Base-by-base conservation (phyloP, 2,113 vertebrate genomes). In the Herpailurus yagouaroundi region DNA sequence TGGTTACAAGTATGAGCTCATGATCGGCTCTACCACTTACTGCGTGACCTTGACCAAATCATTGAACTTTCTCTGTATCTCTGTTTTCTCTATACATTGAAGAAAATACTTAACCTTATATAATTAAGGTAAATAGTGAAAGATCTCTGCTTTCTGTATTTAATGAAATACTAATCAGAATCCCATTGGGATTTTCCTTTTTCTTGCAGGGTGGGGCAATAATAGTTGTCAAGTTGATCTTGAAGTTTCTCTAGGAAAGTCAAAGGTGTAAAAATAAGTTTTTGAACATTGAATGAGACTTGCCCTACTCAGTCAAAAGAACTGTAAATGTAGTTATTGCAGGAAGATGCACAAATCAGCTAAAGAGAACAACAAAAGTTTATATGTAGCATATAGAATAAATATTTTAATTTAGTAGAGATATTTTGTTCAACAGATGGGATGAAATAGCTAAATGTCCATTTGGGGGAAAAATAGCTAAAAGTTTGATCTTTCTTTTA, bases 131-230 rank as follows among this genome's bases (percentile, higher is more conserved):
- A 92, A 95, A 79, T 76, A 41, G 4, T 68, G 81, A 71, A 87
- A 66, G 41, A 71, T 82, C 33, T 57, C 38, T 68, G 41, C 14
- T 91, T 83, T 84, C 10, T 89, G 18, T 71, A 63, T 60, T 80
- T 82, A 91, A 55, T 86, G 33, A 69, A 80, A 69, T 80, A 94
- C 21, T 64, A 90, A 16, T 76, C 38, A 95, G 90, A 96, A 94
- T 21, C 52, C 48, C 85, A 73, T 3, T 41, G 19, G 11, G 57
- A 52, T n/a, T 88, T 92, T 69, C 38, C 38, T 88, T 83, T 82
- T 91, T 77, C 19, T 94, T 23, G 52, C 3, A 74, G 7, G 16
- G 19, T 74, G 1, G 33, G 10, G 18, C 18, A 69, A 15, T 86
- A 64, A 19, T 27, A 93, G 6, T 66, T 91, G 23, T 85, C 48